phyloP scores from a whole-genome alignment of 92 coral and sea anemone species.

The Heteractis magnifica region DNA sequence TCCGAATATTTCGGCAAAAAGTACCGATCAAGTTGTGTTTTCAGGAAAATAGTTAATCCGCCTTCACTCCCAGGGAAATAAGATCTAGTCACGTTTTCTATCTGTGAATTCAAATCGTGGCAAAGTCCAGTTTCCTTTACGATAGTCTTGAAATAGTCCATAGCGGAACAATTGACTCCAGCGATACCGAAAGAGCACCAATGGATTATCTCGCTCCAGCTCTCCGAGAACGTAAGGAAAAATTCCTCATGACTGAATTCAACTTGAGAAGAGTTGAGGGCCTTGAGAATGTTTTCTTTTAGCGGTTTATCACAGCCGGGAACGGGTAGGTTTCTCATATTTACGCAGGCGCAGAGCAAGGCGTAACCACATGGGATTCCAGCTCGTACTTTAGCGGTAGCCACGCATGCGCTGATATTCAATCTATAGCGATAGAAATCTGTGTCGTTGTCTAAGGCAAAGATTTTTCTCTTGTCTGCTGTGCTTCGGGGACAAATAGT shows the following conservation, averaged over 20 bases:
- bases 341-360: constrained; percentile 53
- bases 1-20: constrained; percentile 27
- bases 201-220: not conserved
- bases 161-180: not conserved
- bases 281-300: not conserved
- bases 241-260: not conserved
- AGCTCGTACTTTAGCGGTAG: constrained; percentile 59
- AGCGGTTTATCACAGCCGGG: not conserved
- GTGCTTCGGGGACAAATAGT: constrained; percentile 57
- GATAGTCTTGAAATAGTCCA: not conserved
- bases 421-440: constrained; percentile 32
- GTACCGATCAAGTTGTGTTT: constrained; percentile 8
- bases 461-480: constrained; percentile 41
- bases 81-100: not conserved
- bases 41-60: constrained; percentile 26
- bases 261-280: not conserved
- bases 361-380: constrained; percentile 74
- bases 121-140: constrained; percentile 3
- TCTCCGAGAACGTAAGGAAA: constrained; percentile 9
- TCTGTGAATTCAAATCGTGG: constrained; percentile 28
- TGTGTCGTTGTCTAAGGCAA: constrained; percentile 45
- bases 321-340: not conserved
- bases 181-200: not conserved
- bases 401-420: constrained; percentile 63
- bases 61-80: constrained; percentile 9